A percentile compares a stretch with the other conserved stretches of the same genome.
These are phyloP conservation scores for fruit fly (Drosophila melanogaster) DNA, from an alignment of 1,140 invertebrate genomes.

Conservation along the genomic window Release_6_plus_ISO1_MT NT_033777.3:24676501-24677000, in stretches of 20 bases:
- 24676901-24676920: constrained; percentile 27
- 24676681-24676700: constrained; percentile 52
- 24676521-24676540: constrained; percentile 70
- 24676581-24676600: constrained; percentile 20
- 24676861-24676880: constrained; percentile 28
- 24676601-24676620: constrained; percentile 8
- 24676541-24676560: constrained; percentile 66
- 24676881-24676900: constrained; percentile 14
- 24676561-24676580: constrained; percentile 22
- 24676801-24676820: constrained; percentile 57
- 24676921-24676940: constrained; percentile 69
- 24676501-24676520: constrained; percentile 55
- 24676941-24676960: constrained; percentile 79
- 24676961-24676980: constrained; percentile 45
- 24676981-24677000: constrained; percentile 57
- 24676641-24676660: constrained; percentile 18
- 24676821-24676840: constrained; percentile 49
- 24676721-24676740: constrained; percentile 65
- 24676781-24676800: constrained; percentile 54
- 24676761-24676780: constrained; percentile 51
- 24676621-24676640: constrained; percentile 12
- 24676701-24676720: constrained; percentile 37
- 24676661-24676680: constrained; percentile 34
- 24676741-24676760: constrained; percentile 55
- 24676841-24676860: constrained; percentile 29